These are phyloP conservation scores for Minunthozetes semirufus DNA, from an alignment of 2,888 invertebrate genomes.

Conservation along the genomic window DNA sequence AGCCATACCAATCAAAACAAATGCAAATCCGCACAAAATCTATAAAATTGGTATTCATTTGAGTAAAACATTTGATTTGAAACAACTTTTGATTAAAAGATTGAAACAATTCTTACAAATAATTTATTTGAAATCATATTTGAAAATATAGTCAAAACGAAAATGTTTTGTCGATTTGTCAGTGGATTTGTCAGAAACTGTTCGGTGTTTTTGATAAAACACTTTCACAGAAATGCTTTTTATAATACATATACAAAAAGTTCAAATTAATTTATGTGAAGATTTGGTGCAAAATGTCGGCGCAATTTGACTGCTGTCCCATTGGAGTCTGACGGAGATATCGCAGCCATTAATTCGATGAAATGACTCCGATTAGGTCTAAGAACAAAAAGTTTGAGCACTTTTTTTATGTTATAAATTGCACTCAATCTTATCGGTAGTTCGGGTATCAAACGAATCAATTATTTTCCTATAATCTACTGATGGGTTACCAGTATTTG, in stretches of 20 bases:
- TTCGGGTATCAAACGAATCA: conserved; percentile 11
- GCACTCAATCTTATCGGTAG: background rate
- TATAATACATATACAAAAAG: conserved; percentile 7
- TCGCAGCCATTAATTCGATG: conserved; percentile 18
- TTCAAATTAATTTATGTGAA: background rate
- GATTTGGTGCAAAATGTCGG: background rate
- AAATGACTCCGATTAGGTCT: background rate
- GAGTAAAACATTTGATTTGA: background rate
- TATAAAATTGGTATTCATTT: background rate
- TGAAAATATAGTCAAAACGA: background rate
- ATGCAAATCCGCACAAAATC: conserved; percentile 3
- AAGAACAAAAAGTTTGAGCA: background rate
- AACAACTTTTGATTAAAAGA: background rate
- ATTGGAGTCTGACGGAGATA: conserved; percentile 18
- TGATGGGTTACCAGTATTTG: conserved; percentile 26
- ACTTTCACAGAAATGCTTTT: conserved; percentile 9
- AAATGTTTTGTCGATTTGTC: too few relatives aligned
- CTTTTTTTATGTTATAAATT: background rate
- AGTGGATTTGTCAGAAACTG: background rate
- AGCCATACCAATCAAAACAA: conserved; percentile 6
- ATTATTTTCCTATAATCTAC: background rate
- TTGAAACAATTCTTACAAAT: background rate
- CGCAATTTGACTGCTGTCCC: background rate
- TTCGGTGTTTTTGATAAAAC: background rate
- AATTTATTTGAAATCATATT: background rate